Percentiles rank a stretch among this genome's conserved stretches.
Conservation (phyloP, 2,797 vertebrate genomes). For the Cyprinodon diabolis region DNA sequence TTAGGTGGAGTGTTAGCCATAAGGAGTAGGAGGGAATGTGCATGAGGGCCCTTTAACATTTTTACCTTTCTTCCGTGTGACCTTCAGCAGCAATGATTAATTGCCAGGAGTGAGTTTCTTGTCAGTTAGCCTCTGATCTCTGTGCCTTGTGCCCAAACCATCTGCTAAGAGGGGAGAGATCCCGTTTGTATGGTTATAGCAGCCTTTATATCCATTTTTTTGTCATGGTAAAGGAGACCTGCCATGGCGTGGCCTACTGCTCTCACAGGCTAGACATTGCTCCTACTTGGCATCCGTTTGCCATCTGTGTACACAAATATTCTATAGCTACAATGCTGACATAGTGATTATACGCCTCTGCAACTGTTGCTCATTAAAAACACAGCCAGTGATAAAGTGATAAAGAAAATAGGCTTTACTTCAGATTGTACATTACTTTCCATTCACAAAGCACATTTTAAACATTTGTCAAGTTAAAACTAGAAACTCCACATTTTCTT, state of each 20-base stretch:
- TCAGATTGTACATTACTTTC: conserved; percentile 23
- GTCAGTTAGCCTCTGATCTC: conserved; percentile 89
- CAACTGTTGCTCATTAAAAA: conserved; percentile 19
- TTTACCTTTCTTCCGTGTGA: conserved; percentile 83
- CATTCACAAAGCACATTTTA: not conserved
- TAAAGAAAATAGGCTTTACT: conserved; percentile 12
- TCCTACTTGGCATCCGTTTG: conserved; percentile 56
- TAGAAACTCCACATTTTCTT: not conserved
- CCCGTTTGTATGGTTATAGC: conserved; percentile 74
- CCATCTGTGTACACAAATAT: conserved; percentile 75
- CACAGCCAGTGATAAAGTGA: conserved; percentile 18
- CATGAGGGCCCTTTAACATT: conserved; percentile 78
- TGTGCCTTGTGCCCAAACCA: conserved; percentile 82
- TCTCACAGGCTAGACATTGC: conserved; percentile 67
- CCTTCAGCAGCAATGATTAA: conserved; percentile 89
- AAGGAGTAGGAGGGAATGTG: conserved; percentile 75
- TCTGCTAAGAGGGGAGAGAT: conserved; percentile 83
- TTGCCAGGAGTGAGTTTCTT: conserved; percentile 85
- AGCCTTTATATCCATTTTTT: conserved; percentile 76
- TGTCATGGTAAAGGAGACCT: conserved; percentile 75
- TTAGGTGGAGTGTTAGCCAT: conserved; percentile 75
- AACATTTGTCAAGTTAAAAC: not conserved
- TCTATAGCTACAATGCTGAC: conserved; percentile 29
- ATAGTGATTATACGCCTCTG: conserved; percentile 27
- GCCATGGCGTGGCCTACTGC: conserved; percentile 58